These are phyloP conservation scores for Macaca mulatta DNA, from an alignment of 2,113 vertebrate species.

Conservation along the genomic window DNA sequence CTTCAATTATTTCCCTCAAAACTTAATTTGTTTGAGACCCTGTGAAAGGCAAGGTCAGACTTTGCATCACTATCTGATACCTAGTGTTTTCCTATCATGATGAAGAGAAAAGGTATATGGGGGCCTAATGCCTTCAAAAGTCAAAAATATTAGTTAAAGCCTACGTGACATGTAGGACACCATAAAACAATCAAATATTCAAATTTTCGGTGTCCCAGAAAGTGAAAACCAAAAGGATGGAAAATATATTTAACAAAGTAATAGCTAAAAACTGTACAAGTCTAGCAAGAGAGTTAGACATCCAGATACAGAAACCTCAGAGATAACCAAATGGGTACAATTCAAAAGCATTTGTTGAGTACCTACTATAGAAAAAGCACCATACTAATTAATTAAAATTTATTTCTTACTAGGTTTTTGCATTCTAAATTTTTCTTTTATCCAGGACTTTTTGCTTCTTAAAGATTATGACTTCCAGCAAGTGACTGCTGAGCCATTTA, in stretches of 20 bases:
- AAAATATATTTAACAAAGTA: neutral
- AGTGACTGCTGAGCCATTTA: neutral
- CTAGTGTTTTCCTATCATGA: neutral
- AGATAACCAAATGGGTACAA: neutral
- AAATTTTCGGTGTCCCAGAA: neutral
- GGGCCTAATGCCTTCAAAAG: neutral
- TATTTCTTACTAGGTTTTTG: neutral
- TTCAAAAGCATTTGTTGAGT: neutral
- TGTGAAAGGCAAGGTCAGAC: neutral
- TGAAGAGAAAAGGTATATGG: neutral
- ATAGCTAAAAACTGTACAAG: neutral
- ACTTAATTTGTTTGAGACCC: neutral
- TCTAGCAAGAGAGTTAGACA: neutral
- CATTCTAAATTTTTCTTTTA: neutral
- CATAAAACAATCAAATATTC: neutral
- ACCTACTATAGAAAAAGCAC: neutral
- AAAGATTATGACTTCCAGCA: neutral
- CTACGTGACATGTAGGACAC: neutral
- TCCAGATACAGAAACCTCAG: neutral
- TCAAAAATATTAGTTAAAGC: neutral
- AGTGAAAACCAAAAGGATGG: neutral
- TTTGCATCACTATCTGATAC: neutral
- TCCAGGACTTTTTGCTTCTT: neutral
- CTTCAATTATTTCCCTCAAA: constrained; percentile 25
- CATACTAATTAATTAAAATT: neutral